Evolutionary conservation across 2,797 vertebrate genomes (phyloP).

Genomic region (Eupleurogrammus muticus): DNA sequence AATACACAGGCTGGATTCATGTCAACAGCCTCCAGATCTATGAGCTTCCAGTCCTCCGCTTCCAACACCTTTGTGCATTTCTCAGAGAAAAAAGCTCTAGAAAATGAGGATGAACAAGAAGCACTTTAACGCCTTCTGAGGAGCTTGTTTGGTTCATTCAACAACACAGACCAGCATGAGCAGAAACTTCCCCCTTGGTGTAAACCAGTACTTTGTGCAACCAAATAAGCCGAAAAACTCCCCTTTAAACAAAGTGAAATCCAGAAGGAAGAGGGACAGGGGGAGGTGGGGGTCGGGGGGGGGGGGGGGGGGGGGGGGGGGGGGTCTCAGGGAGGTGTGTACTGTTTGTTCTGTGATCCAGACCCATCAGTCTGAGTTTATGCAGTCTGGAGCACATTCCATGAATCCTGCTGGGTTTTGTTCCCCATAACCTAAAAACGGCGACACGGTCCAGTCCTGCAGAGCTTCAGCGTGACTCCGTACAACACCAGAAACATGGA

Average conservation of each 20-base stretch:
- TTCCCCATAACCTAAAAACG: conserved; percentile 67
- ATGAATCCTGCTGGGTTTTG: conserved; percentile 78
- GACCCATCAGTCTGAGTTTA: conserved; percentile 65
- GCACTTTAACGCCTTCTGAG: too few species aligned
- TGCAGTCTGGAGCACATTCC: conserved; percentile 79
- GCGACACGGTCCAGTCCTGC: conserved; percentile 42
- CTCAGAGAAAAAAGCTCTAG: too few species aligned
- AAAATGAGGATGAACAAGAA: too few species aligned
- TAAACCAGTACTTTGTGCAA: conserved; percentile 29
- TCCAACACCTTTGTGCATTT: conserved; percentile 7
- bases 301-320: background rate
- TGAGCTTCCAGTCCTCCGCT: too few species aligned
- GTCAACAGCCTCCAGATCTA: conserved; percentile 12
- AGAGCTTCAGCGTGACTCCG: conserved; percentile 23
- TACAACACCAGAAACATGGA: conserved; percentile 1
- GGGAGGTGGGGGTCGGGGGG: too few species aligned
- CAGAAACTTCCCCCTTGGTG: conserved; percentile 1
- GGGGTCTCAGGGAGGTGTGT: conserved; percentile 25
- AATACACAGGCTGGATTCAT: conserved; percentile 18
- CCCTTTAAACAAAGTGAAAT: conserved; percentile 51
- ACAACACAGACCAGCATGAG: conserved; percentile 13
- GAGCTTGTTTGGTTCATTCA: conserved; percentile 20
- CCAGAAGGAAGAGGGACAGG: conserved; percentile 13
- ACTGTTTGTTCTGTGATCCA: conserved; percentile 60
- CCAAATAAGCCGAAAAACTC: conserved; percentile 43